Percentiles rank a stretch among this genome's conserved stretches.
These are phyloP conservation scores for Tigriopus japonicus DNA, from an alignment of 1,140 invertebrate species.

Conservation along the genomic window DNA sequence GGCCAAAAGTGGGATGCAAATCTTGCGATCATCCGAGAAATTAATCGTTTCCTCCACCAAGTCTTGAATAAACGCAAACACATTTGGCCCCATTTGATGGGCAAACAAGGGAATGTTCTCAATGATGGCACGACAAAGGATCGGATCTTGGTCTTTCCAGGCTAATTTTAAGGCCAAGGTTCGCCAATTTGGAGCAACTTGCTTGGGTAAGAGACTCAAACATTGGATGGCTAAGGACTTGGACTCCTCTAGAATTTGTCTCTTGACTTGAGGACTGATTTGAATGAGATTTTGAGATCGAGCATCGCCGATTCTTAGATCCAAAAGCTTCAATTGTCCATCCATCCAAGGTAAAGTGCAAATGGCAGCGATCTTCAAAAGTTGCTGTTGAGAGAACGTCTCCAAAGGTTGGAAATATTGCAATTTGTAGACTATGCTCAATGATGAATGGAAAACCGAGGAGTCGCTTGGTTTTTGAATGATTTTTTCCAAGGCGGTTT, in stretches of 20 bases:
- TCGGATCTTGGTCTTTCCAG: background rate
- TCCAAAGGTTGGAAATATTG: too few relatives aligned
- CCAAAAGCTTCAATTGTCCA: too few relatives aligned
- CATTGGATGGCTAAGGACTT: background rate
- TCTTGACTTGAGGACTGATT: background rate
- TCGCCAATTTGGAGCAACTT: background rate
- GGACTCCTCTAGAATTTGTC: background rate
- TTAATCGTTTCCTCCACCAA: background rate
- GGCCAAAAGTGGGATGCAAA: background rate
- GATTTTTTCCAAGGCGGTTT: too few relatives aligned
- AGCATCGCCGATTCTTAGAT: too few relatives aligned
- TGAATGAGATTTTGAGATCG: background rate
- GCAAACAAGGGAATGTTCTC: background rate
- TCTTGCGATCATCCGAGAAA: background rate
- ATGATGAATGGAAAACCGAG: too few relatives aligned
- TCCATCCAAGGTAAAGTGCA: too few relatives aligned
- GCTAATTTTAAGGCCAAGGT: background rate
- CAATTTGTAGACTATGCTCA: too few relatives aligned
- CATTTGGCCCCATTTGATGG: background rate
- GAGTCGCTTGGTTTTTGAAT: too few relatives aligned
- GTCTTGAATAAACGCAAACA: background rate
- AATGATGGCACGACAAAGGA: background rate
- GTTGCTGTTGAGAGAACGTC: too few relatives aligned
- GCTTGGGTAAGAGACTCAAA: background rate
- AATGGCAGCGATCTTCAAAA: too few relatives aligned